Evolutionary conservation across 2,888 invertebrate species (phyloP), one percentile per base, ranked within the genome.

Genomic region (Drosophila paramelanica): DNA sequence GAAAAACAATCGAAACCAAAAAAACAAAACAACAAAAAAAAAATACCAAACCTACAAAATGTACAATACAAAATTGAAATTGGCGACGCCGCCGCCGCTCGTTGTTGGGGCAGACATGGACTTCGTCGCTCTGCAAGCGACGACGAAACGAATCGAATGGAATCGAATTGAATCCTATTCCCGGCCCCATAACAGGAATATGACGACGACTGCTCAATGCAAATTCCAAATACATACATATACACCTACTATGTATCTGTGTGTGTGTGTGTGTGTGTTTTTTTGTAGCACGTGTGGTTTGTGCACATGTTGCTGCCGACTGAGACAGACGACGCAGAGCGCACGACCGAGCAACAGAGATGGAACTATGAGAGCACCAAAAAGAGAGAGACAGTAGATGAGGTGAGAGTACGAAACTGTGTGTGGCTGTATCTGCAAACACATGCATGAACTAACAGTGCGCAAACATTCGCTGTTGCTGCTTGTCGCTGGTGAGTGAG

Each of bases 211-310:
- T 70, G 82, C 88, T 77, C 79, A 86, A 89, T 85, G 84, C 89
- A 88, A 85, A 85, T 85, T 87, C 81, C 87, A 81, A 79, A 83
- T 80, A 78, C 79, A 75, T 50, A 42, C 17, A 56, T 33, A 27
- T 13, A 47, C 23, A 49, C 57, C 50, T 57, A 51, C 36, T 45
- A 42, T 55, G 57, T 69, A 46, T 69, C 31, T 72, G 66, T 60
- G 67, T 67, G 58, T 77, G 11, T 36, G 33, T 33, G 33, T 33
- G 11, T 62, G 20, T 57, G 23, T 17, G 17, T 17, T 82, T 84
- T 84, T 88, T 80, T 88, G 87, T 87, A 85, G 89, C 84, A 85
- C 84, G 84, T 85, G 84, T 84, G 87, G 89, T 88, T 84, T 88
- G 84, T 84, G 84, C 84, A 85, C 84, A 85, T 85, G 84, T 85